Percentiles rank a stretch among this genome's conserved stretches.
Evolutionary conservation across 2,888 invertebrate species (phyloP).

Genomic region (Camptogramma bilineatum): DNA sequence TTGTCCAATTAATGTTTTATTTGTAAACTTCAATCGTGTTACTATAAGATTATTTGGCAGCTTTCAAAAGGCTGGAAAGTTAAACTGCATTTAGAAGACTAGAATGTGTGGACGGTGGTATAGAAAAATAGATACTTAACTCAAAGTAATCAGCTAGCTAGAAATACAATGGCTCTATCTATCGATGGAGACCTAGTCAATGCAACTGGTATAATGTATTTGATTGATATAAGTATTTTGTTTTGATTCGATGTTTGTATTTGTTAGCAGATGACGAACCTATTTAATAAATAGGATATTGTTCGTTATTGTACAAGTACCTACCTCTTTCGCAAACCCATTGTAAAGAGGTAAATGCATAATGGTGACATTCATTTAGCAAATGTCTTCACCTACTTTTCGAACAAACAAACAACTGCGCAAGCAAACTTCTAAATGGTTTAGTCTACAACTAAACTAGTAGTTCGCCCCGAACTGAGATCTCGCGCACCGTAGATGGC

Average conservation of each 20-base stretch:
- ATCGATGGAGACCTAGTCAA: too few species aligned
- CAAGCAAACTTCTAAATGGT: conserved; percentile 5
- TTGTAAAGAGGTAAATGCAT: not conserved
- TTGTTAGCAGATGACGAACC: not conserved
- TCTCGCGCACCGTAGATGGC: too few species aligned
- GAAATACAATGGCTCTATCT: not conserved
- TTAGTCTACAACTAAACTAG: not conserved
- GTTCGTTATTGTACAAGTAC: not conserved
- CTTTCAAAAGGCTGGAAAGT: not conserved
- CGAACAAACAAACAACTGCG: not conserved
- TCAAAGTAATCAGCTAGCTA: too few species aligned
- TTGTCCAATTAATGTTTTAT: not conserved
- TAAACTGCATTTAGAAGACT: not conserved
- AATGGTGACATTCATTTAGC: not conserved
- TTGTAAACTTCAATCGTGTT: not conserved
- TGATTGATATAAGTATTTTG: too few species aligned
- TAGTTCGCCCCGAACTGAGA: too few species aligned
- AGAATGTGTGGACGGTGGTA: too few species aligned
- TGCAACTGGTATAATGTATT: too few species aligned
- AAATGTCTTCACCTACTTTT: not conserved
- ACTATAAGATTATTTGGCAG: not conserved
- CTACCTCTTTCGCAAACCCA: not conserved
- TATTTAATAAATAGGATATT: not conserved
- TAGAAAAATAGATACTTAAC: too few species aligned
- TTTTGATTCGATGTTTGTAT: not conserved